Evolutionary conservation across 2,888 invertebrate genomes (phyloP), one percentile per base, ranked within the genome.

Genomic region (Sisyra terminalis): DNA sequence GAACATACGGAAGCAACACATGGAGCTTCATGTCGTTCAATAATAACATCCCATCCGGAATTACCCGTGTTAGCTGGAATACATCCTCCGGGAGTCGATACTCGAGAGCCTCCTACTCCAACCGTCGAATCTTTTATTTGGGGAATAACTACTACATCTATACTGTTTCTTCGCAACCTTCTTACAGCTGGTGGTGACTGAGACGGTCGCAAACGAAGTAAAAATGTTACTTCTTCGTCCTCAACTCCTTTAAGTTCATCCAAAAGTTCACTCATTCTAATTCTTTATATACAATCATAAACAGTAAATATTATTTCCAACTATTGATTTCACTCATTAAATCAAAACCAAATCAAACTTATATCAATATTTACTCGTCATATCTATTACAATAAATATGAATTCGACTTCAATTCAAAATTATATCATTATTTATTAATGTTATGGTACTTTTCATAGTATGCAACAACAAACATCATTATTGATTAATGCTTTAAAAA

Each of bases 211-310:
- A 61, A 49, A 29, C 59, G 55, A 37, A 63, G 46, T 18, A 61
- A 49, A 49, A 63, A 61, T 7, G 60, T 59, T 18, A 63, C 59
- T 50, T 60, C 61, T 44, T 61, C 60, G 44, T 59, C 58, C n/a
- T 24, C 24, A 15, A 15, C 10, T 43, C 44, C 15, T 46, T 46
- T 24, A 5, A 24, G 7, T 24, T 24, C 24, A 24, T 24, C 24
- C 3, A 24, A 24, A 3, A 5, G 24, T 24, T 24, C 24, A 24
- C 24, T 24, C 24, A 24, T 24, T 15, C 31, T 31, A 10, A 31
- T 2, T 31, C 31, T 24, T 24, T 24, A 24, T 24, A 9, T 11
- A 6, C 32, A 32, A 13, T 13, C 9, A 5, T 7, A 24, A 24
- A 5, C 24, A 24, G 24, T 24, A 24, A 24, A 24, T 24, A 24